Evolutionary conservation across 2,113 vertebrate genomes (phyloP).

Genomic region (Prietella phreatophila): DNA sequence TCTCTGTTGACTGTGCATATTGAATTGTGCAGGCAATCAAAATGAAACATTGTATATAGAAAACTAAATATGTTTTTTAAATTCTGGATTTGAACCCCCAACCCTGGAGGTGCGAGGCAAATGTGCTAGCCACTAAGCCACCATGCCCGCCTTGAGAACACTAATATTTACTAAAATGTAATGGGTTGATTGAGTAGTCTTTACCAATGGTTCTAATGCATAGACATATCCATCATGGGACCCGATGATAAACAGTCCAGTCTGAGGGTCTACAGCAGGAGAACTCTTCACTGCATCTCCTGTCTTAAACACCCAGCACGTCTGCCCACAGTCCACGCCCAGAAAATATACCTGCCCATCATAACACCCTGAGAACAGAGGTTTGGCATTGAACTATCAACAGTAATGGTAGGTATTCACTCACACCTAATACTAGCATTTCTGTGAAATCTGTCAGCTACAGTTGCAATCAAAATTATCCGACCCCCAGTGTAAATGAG

Average conservation of each 20-base stretch:
- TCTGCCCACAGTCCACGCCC: conserved; percentile 72
- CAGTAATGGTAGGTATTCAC: not conserved
- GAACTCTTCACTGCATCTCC: conserved; percentile 86
- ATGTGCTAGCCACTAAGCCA: too few species aligned
- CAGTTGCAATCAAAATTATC: too few species aligned
- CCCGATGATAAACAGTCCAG: conserved; percentile 81
- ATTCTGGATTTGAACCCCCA: too few species aligned
- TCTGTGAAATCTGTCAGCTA: not conserved
- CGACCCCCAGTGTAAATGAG: too few species aligned
- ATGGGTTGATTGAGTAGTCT: not conserved
- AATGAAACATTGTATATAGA: not conserved
- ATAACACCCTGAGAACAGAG: conserved; percentile 81
- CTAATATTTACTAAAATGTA: too few species aligned
- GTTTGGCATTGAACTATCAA: not conserved
- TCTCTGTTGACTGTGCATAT: not conserved
- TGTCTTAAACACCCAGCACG: conserved; percentile 82
- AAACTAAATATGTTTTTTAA: not conserved
- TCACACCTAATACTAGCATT: not conserved
- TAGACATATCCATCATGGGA: conserved; percentile 90
- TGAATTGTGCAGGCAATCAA: too few species aligned
- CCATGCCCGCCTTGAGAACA: too few species aligned
- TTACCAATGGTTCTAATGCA: conserved; percentile 85
- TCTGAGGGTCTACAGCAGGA: conserved; percentile 76
- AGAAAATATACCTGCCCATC: conserved; percentile 85
- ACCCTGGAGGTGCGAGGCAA: too few species aligned